Conservation (phyloP, 2,797 vertebrate genomes). For the Chelonia mydas region DNA sequence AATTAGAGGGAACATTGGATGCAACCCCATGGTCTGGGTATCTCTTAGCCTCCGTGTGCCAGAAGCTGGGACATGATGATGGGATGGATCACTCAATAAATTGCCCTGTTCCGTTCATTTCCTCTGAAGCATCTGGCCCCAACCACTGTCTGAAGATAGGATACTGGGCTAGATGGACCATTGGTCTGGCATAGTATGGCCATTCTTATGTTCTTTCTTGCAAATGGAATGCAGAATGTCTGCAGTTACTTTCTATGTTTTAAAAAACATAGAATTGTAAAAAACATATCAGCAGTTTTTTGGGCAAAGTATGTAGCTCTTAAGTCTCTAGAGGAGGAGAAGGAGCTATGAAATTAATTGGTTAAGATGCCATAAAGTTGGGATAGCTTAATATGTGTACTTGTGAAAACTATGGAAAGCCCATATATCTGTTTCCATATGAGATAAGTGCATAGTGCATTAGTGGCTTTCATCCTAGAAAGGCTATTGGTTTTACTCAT, state of each 20-base stretch:
- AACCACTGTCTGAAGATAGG: no score
- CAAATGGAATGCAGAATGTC: not conserved
- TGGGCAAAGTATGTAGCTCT: not conserved
- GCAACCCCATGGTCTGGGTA: no score
- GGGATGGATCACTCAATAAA: no score
- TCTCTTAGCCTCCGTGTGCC: no score
- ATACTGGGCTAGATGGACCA: no score
- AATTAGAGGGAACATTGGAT: no score
- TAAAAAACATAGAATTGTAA: not conserved
- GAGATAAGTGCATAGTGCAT: slow-evolving; percentile 6
- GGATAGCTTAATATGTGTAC: not conserved
- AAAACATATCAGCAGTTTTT: not conserved
- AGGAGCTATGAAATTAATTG: not conserved
- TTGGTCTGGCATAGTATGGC: no score
- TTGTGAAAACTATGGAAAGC: not conserved
- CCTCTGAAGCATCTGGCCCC: no score
- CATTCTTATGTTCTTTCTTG: no score
- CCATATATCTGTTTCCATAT: slow-evolving; percentile 31
- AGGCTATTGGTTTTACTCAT: slow-evolving; percentile 5
- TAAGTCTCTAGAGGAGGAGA: not conserved
- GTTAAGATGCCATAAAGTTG: not conserved
- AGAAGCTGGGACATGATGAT: no score
- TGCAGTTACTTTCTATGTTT: not conserved
- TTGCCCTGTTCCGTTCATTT: no score
- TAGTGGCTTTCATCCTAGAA: slow-evolving; percentile 45